These are phyloP conservation scores for Carlito syrichta DNA, from an alignment of 2,113 vertebrate species.

Conservation along the genomic window DNA sequence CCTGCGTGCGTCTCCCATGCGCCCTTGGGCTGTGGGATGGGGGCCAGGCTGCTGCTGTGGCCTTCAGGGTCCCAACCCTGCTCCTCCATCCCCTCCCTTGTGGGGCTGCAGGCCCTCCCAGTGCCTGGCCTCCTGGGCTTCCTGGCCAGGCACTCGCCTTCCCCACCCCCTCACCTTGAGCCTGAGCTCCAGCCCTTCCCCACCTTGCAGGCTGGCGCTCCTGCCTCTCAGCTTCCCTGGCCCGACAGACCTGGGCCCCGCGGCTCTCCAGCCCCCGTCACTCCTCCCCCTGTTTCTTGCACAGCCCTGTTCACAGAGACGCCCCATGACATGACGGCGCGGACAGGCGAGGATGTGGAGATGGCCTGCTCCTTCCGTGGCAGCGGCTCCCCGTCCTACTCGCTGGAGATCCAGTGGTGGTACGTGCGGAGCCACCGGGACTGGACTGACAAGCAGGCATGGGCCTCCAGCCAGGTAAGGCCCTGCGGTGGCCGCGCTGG, in stretches of 20 bases:
- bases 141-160: not conserved
- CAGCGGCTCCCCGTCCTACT: constrained; percentile 91
- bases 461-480: constrained; percentile 88
- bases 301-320: constrained; percentile 96
- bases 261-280: not conserved
- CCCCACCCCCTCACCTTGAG: rapidly evolving
- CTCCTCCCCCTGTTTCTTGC: not conserved
- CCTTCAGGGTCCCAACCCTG: rapidly evolving
- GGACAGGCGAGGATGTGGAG: constrained; percentile 93
- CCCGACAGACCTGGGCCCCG: not conserved
- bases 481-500: rapidly evolving
- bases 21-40: too few species aligned
- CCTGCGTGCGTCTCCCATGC: rapidly evolving
- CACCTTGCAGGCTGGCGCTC: not conserved
- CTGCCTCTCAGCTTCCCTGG: rapidly evolving
- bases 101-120: too few species aligned
- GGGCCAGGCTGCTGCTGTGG: rapidly evolving
- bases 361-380: constrained; percentile 98
- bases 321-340: constrained; percentile 91
- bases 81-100: too few species aligned
- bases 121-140: not conserved
- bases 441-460: constrained; percentile 87
- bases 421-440: constrained; percentile 89
- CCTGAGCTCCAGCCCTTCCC: too few species aligned
- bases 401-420: constrained; percentile 99